Evolutionary conservation across 1,140 invertebrate species (phyloP).

Genomic region (Bombus sylvicola): DNA sequence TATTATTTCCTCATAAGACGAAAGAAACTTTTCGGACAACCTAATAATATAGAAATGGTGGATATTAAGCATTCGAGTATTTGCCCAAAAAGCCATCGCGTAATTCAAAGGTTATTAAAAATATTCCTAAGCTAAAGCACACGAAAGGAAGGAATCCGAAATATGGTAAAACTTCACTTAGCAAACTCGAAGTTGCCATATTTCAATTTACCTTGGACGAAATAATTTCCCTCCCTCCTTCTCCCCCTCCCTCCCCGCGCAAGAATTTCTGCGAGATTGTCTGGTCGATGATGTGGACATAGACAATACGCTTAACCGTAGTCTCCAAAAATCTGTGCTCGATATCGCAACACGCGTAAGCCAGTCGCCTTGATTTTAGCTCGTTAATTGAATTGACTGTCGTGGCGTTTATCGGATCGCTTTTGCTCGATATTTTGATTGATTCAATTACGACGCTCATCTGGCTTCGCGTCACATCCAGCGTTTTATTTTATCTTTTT

Average conservation of each 20-base stretch:
- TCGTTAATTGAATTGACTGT: constrained; percentile 9
- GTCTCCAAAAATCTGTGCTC: neutral
- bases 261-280: neutral
- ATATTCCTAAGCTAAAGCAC: neutral
- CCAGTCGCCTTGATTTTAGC: neutral
- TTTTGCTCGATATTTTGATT: constrained; percentile 71
- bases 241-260: neutral
- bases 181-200: neutral
- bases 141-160: neutral
- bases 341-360: neutral
- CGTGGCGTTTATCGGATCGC: constrained; percentile 18
- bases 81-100: neutral
- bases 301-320: neutral
- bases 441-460: constrained; percentile 75
- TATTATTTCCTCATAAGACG: too few relatives aligned
- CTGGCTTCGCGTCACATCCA: constrained; percentile 52
- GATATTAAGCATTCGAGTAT: neutral
- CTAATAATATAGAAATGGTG: too few relatives aligned
- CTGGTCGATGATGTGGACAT: neutral
- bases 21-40: too few relatives aligned
- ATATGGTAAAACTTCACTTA: neutral
- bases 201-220: neutral
- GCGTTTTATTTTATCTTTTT: neutral
- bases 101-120: neutral
- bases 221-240: neutral